phyloP scores from a whole-genome alignment of 2,797 vertebrate species.

The Pampus argenteus region DNA sequence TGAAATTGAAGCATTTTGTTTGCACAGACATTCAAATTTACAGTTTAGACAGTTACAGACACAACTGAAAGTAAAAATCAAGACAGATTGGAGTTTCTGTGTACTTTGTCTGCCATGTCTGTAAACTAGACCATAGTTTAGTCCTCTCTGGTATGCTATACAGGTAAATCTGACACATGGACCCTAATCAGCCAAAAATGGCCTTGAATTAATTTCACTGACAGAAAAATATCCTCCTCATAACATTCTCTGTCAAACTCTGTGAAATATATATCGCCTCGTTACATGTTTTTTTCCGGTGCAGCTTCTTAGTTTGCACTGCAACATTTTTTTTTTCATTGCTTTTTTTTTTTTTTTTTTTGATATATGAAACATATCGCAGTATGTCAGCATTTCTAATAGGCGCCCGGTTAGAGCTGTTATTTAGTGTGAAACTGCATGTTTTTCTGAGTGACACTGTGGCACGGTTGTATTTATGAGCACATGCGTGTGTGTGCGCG shows the following conservation, averaged over 20 bases:
- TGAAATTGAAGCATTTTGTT: too few species aligned
- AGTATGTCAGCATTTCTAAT: slow-evolving; percentile 3
- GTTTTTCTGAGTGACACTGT: slow-evolving; percentile 16
- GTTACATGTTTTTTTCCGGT: slow-evolving; percentile 1
- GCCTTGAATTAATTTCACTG: not conserved
- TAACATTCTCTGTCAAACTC: not conserved
- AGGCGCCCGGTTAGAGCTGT: slow-evolving; percentile 1
- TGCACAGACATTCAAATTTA: too few species aligned
- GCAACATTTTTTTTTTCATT: not conserved
- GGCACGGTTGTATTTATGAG: slow-evolving; percentile 19
- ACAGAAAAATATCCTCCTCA: not conserved
- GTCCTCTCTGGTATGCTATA: not conserved
- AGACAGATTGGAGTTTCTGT: too few species aligned
- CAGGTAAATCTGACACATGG: not conserved
- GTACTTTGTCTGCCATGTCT: not conserved
- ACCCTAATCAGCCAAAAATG: not conserved
- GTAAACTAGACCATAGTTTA: not conserved
- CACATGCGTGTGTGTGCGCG: slow-evolving; percentile 17
- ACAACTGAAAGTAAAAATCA: too few species aligned
- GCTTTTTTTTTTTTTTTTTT: slow-evolving; percentile 2
- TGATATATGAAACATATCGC: not conserved
- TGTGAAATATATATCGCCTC: not conserved
- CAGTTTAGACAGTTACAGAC: too few species aligned
- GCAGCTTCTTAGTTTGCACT: not conserved
- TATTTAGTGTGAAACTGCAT: slow-evolving; percentile 20